Conservation (phyloP, 2,888 invertebrate genomes). For the Xestia xanthographa region DNA sequence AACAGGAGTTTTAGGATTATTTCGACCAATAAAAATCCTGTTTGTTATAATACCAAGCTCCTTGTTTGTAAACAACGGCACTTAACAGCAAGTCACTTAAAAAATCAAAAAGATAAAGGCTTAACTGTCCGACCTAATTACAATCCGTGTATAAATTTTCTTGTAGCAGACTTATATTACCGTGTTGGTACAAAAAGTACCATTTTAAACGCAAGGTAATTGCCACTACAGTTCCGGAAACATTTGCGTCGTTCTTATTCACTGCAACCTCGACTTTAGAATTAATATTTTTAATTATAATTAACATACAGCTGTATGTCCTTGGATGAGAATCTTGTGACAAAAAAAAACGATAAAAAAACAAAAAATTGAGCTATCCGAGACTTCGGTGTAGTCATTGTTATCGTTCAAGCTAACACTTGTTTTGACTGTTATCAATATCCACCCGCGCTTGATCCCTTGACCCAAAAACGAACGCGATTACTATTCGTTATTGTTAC, state of each 20-base stretch:
- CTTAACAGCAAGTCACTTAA: not conserved
- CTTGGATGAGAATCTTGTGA: conserved; percentile 8
- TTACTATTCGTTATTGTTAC: conserved; percentile 52
- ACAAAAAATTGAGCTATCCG: not conserved
- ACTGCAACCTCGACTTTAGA: conserved; percentile 45
- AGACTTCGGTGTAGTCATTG: conserved; percentile 6
- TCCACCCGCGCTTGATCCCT: conserved; percentile 44
- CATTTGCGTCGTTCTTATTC: conserved; percentile 37
- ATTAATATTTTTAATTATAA: conserved; percentile 28
- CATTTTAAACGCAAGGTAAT: conserved; percentile 40
- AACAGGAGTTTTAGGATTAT: not conserved
- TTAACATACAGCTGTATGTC: conserved; percentile 31
- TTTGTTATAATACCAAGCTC: not conserved
- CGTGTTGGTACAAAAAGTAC: conserved; percentile 21
- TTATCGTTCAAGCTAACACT: conserved; percentile 32
- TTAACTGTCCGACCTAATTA: conserved; percentile 18
- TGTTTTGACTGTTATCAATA: conserved; percentile 55
- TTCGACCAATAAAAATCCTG: not conserved
- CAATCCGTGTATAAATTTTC: conserved; percentile 16
- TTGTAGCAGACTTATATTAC: not conserved
- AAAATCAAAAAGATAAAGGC: not conserved
- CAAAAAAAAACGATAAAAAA: not conserved
- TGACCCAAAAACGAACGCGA: conserved; percentile 61
- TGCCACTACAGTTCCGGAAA: conserved; percentile 44
- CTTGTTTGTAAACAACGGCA: not conserved